These are phyloP conservation scores for Myiozetetes cayanensis DNA, from an alignment of 2,113 vertebrate genomes.

Conservation along the genomic window DNA sequence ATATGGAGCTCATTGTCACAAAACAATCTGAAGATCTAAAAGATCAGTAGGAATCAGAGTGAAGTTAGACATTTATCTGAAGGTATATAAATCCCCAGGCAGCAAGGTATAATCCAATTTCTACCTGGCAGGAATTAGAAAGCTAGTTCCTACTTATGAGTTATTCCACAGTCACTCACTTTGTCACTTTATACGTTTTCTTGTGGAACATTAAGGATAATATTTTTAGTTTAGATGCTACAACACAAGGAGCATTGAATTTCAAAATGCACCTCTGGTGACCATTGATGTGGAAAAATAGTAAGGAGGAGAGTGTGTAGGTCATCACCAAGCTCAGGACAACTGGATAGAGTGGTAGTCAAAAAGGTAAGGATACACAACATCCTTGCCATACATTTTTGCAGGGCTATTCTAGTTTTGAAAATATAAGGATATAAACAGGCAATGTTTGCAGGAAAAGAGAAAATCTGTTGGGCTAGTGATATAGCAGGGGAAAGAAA, in stretches of 20 bases:
- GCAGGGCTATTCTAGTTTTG: neutral
- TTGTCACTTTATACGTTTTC: neutral
- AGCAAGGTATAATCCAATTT: neutral
- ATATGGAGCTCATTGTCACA: constrained; percentile 1
- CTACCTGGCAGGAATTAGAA: neutral
- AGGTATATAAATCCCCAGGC: neutral
- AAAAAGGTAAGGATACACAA: neutral
- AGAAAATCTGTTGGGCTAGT: neutral
- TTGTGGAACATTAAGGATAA: neutral
- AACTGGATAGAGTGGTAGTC: neutral
- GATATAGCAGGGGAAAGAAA: neutral
- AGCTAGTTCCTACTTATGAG: neutral
- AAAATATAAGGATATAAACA: neutral
- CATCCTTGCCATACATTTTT: neutral
- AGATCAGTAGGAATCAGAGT: constrained; percentile 17
- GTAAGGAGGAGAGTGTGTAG: neutral
- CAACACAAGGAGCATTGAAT: neutral
- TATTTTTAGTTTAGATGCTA: neutral
- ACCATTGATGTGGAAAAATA: neutral
- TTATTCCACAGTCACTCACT: neutral
- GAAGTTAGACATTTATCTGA: constrained; percentile 5
- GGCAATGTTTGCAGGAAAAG: neutral
- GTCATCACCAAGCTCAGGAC: neutral
- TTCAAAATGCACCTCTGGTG: neutral
- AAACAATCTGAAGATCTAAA: neutral